phyloP scores from a whole-genome alignment of 2,888 invertebrate genomes.

The Tetragonisca angustula region DNA sequence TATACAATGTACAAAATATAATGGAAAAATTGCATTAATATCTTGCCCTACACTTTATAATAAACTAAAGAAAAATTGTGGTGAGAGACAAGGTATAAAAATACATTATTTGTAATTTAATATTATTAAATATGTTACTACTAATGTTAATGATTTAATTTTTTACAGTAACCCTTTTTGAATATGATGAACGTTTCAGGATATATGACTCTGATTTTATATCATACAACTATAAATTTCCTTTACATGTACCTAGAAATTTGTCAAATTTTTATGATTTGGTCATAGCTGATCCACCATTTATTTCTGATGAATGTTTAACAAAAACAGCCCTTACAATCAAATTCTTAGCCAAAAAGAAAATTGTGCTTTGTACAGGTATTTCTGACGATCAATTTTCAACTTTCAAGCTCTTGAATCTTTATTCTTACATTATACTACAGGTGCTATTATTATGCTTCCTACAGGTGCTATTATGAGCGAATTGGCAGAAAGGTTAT shows the following conservation, averaged over 20 bases:
- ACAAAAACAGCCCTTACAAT: conserved; percentile 92
- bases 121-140: conserved; percentile 18
- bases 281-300: conserved; percentile 97
- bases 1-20: conserved; percentile 85
- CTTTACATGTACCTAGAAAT: conserved; percentile 88
- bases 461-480: conserved; percentile 90
- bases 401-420: conserved; percentile 14
- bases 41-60: conserved; percentile 95
- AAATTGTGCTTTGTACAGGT: conserved; percentile 95
- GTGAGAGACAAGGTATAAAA: conserved; percentile 85
- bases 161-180: conserved; percentile 90
- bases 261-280: conserved; percentile 89
- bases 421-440: conserved; percentile 51
- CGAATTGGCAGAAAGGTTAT: conserved; percentile 87
- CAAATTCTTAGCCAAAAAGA: conserved; percentile 89
- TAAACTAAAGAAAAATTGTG: conserved; percentile 86
- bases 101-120: conserved; percentile 6
- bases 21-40: conserved; percentile 91
- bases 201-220: conserved; percentile 91
- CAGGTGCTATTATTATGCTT: conserved; percentile 88
- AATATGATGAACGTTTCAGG: conserved; percentile 94
- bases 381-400: conserved; percentile 45
- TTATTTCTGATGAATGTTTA: conserved; percentile 96
- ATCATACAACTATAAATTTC: conserved; percentile 94
- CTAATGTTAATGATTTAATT: conserved; percentile 68